Base-by-base conservation (phyloP, 2,113 vertebrate genomes). In the Coracopsis vasa region DNA sequence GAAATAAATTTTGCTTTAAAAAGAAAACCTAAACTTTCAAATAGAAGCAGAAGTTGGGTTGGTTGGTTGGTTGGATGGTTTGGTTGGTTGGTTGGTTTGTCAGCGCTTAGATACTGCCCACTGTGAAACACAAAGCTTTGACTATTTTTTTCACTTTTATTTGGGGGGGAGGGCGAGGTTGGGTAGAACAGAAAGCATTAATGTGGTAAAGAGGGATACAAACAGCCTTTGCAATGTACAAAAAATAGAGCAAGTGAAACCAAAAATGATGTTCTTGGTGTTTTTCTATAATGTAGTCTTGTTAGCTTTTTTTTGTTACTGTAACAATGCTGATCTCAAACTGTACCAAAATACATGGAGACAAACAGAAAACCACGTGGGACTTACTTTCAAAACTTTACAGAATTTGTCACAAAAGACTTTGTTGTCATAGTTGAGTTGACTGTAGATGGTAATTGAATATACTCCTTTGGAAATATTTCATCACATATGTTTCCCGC, bases 371-470 rank as follows among this genome's bases (percentile, higher is more conserved):
- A 98, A 98, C 97, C 97, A 98, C 98, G 85, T 97, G 99, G 99
- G 99, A 99, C 99, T 99, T 98, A 99, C 99, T 99, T 98, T 99
- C 99, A 99, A 98, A 99, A 99, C 99, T 99, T 99, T 98, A 65
- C 91, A 96, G 98, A 97, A 98, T 99, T 99, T 99, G 99, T 99
- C 99, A 99, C 99, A 99, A 98, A 98, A 99, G 98, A 98, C 98
- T 98, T 98, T 98, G 98, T 99, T 99, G 99, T 99, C 99, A 99
- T 99, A 99, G 99, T 99, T 99, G 99, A 99, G 99, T 99, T 99
- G 99, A 99, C 99, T 99, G 99, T 99, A 99, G 99, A 99, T 99
- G 99, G 99, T 99, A 99, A 99, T 99, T 99, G 99, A 99, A 99
- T 99, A 99, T 99, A 99, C 99, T 99, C 99, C 99, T 99, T 99